phyloP scores from a whole-genome alignment of 2,113 vertebrate species.

The Maccullochella peelii region DNA sequence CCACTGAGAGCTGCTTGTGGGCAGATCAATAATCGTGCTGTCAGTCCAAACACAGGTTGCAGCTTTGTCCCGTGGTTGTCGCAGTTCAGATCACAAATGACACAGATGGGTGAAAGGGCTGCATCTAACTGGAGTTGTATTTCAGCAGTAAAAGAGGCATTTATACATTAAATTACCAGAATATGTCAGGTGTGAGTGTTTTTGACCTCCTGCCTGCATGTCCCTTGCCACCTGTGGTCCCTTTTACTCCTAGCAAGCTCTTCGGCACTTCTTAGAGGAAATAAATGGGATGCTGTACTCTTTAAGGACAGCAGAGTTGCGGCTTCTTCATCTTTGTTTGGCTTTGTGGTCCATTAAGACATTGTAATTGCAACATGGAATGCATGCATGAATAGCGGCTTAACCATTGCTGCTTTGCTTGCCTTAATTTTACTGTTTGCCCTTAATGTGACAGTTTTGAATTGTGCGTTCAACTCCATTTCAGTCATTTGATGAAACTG shows the following conservation, averaged over 20 bases:
- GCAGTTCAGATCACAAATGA: background rate
- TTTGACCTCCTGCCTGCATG: too few species aligned
- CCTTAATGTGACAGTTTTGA: background rate
- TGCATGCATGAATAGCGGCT: background rate
- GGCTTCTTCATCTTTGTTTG: background rate
- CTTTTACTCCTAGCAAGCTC: too few species aligned
- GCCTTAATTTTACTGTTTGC: background rate
- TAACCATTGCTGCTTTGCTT: background rate
- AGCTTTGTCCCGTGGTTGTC: background rate
- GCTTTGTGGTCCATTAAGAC: background rate
- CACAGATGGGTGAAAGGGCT: background rate
- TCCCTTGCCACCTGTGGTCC: too few species aligned
- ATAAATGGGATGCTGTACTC: background rate
- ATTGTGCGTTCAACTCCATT: background rate
- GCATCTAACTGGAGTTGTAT: background rate
- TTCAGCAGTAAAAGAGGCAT: background rate
- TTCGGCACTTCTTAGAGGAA: background rate
- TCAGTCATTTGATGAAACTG: slow-evolving; percentile 26
- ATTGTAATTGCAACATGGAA: background rate
- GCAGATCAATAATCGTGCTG: slow-evolving; percentile 14
- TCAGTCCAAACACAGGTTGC: background rate
- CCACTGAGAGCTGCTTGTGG: background rate
- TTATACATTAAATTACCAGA: background rate
- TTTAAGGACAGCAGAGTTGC: too few species aligned
- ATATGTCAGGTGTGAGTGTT: background rate